Evolutionary conservation across 2,888 invertebrate species (phyloP).

Genomic region (Bellardia bayeri): DNA sequence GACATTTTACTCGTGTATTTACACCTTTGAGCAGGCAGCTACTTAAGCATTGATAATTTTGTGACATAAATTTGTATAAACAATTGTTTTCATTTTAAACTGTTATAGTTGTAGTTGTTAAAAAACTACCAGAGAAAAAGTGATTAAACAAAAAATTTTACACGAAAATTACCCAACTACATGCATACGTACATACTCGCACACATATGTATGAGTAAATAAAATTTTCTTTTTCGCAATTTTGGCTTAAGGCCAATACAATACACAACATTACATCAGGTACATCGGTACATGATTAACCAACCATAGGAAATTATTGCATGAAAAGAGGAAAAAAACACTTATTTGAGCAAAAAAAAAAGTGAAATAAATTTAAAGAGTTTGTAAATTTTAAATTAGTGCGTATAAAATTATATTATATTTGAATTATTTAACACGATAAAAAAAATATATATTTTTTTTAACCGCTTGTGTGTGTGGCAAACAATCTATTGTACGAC

Average conservation of each 20-base stretch:
- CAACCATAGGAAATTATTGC: slow-evolving; percentile 52
- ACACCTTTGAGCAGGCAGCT: background rate
- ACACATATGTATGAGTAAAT: slow-evolving; percentile 16
- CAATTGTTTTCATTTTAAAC: slow-evolving; percentile 16
- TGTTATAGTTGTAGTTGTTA: background rate
- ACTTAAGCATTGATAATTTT: slow-evolving; percentile 8
- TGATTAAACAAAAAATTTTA: slow-evolving; percentile 20
- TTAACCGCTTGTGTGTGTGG: too few relatives aligned
- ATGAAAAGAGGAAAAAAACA: slow-evolving; percentile 50
- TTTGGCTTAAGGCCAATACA: slow-evolving; percentile 50
- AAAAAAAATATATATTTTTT: too few relatives aligned
- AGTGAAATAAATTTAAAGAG: background rate
- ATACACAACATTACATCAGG: slow-evolving; percentile 45
- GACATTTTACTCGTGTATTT: too few relatives aligned
- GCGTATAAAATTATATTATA: background rate
- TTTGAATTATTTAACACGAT: too few relatives aligned
- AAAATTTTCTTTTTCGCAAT: slow-evolving; percentile 11
- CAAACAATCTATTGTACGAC: too few relatives aligned
- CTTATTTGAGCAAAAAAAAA: slow-evolving; percentile 30
- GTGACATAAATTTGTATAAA: slow-evolving; percentile 26
- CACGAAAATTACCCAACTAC: slow-evolving; percentile 39
- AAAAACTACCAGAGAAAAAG: background rate
- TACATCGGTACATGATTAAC: slow-evolving; percentile 50
- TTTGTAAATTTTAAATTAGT: background rate
- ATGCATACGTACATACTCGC: background rate